Evolutionary conservation across 2,888 invertebrate genomes (phyloP), one percentile per base, ranked within the genome.

Genomic region (Clostera curtula): DNA sequence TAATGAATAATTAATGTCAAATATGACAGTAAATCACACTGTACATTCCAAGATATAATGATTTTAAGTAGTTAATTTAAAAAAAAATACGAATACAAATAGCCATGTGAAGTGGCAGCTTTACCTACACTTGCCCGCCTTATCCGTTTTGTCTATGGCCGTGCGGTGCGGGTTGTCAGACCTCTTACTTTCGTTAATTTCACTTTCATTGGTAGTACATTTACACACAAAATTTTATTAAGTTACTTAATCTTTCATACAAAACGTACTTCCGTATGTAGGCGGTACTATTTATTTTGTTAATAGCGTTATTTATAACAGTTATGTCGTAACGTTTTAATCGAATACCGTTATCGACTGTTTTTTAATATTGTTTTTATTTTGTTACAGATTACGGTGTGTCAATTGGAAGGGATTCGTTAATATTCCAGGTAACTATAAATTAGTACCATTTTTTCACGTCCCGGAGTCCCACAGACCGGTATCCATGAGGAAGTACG

Each of bases 121-220:
- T 64, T 60, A 37, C 27, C 31, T 23, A 43, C 48, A 50, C 41
- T 48, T 50, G 43, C 37, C 36, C 52, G 43, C 59, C 61, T 60
- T 57, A 56, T 52, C 39, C 41, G 54, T 60, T 66, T 62, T 51
- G 56, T 52, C 54, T 61, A 70, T 64, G 61, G 63, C 60, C 44
- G 55, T n/a, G n/a, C 54, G 43, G 38, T 52, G 55, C 48, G 49
- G 49, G 52, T 53, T 49, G 52, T 43, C 46, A 44, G 56, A 60
- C 71, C 65, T 66, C 58, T 73, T 71, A 73, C 74, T 74, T 74
- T 74, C 73, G 55, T 59, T 68, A 63, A 59, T 73, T 73, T 73
- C 73, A 73, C 82, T 82, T 82, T 82, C 80, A 56, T 69, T 64
- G 38, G 51, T 51, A 64, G 64, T 61, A 63, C 69, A 63, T 61